Percentiles rank a stretch among this genome's conserved stretches.
Conservation (phyloP, 2,113 vertebrate genomes). For the Motacilla tschutschensis region DNA sequence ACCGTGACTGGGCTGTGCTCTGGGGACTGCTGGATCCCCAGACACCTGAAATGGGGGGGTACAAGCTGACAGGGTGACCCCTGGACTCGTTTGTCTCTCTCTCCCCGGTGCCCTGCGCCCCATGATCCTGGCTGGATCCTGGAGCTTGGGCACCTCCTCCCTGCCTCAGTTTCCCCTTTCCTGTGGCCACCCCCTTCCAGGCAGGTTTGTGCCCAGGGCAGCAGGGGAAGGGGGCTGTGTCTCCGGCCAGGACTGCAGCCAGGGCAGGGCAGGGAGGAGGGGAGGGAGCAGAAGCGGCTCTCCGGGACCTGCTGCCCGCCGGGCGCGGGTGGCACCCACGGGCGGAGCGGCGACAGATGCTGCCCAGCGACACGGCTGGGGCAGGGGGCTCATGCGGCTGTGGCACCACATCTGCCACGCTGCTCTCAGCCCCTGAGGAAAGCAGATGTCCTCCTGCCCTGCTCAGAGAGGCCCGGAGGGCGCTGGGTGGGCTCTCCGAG, state of each 20-base stretch:
- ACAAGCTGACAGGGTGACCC: fast-evolving
- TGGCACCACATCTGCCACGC: fast-evolving
- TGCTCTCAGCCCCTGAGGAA: not conserved
- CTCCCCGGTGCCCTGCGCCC: not conserved
- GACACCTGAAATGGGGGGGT: not conserved
- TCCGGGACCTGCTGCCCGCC: fast-evolving
- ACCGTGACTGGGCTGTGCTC: not conserved
- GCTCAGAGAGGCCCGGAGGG: not conserved
- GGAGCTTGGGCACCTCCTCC: not conserved
- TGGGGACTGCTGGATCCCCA: not conserved
- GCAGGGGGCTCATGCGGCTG: fast-evolving
- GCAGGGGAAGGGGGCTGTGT: not conserved
- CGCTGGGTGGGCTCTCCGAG: fast-evolving
- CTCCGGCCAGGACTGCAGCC: not conserved
- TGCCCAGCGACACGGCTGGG: not conserved
- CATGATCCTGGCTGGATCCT: not conserved
- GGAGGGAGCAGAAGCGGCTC: not conserved
- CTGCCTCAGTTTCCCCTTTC: not conserved
- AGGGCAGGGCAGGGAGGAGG: not conserved
- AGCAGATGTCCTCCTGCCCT: not conserved
- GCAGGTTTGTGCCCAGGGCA: not conserved
- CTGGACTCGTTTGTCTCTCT: not conserved
- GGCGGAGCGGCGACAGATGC: fast-evolving
- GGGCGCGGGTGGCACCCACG: not conserved
- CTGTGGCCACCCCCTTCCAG: not conserved